Percentiles rank a stretch among this genome's conserved stretches.
These are phyloP conservation scores for Holacanthella duospinosa DNA, from an alignment of 2,888 invertebrate genomes.

Conservation along the genomic window DNA sequence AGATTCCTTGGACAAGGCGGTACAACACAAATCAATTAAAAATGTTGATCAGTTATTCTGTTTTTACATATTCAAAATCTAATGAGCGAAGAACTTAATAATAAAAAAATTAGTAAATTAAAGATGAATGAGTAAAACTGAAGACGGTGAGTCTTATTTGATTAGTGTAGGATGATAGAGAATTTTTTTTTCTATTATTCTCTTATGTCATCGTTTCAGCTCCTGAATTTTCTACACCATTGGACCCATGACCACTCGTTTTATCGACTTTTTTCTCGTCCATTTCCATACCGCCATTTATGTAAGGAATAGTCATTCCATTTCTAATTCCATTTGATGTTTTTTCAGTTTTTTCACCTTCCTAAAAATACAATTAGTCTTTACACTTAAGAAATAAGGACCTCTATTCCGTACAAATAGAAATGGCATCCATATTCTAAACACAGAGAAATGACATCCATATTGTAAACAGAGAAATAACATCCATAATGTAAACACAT, in stretches of 20 bases:
- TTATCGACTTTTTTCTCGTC: conserved; percentile 24
- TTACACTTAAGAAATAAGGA: too few relatives aligned
- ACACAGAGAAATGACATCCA: too few relatives aligned
- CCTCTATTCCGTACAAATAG: too few relatives aligned
- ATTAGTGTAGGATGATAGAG: too few relatives aligned
- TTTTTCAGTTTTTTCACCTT: background rate
- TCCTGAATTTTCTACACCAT: background rate
- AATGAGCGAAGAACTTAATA: background rate
- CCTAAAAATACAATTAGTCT: background rate
- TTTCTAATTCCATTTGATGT: conserved; percentile 29
- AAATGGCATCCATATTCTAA: too few relatives aligned
- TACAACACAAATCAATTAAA: background rate
- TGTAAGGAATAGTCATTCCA: conserved; percentile 26
- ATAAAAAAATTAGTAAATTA: background rate
- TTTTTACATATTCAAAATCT: too few relatives aligned
- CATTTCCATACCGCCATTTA: conserved; percentile 34
- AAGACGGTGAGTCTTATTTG: background rate
- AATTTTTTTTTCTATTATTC: background rate
- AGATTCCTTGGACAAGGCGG: too few relatives aligned
- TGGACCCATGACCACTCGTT: background rate
- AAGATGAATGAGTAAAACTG: background rate
- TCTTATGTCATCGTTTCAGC: background rate
- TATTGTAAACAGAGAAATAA: too few relatives aligned
- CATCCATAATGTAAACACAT: too few relatives aligned
- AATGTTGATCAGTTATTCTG: too few relatives aligned